Percentiles rank a stretch among this genome's conserved stretches.
Evolutionary conservation across 2,888 invertebrate species (phyloP).

Genomic region (Andricus curvator): DNA sequence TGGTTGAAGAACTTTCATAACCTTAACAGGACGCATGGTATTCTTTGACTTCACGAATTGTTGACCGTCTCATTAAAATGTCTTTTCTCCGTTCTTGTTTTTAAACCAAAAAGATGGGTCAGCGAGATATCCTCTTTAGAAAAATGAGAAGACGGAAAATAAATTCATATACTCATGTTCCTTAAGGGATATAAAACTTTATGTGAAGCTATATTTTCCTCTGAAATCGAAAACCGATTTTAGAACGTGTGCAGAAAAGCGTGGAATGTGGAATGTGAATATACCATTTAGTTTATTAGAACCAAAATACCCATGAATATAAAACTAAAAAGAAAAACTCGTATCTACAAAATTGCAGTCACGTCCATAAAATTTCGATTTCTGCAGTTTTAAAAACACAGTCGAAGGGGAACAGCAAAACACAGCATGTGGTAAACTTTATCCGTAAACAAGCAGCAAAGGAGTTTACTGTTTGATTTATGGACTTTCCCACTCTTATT

Average conservation of each 20-base stretch:
- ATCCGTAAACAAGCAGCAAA: slow-evolving; percentile 30
- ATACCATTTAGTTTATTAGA: not conserved
- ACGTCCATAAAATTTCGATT: slow-evolving; percentile 12
- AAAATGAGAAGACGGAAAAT: too few relatives aligned
- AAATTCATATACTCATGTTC: too few relatives aligned
- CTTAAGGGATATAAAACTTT: not conserved
- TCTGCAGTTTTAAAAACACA: slow-evolving; percentile 18
- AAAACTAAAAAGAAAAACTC: slow-evolving; percentile 5
- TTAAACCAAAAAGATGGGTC: too few relatives aligned
- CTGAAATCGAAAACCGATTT: not conserved
- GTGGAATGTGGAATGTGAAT: not conserved
- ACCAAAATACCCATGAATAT: not conserved
- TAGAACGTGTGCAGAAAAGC: not conserved
- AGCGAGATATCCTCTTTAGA: too few relatives aligned
- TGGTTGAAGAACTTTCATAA: too few relatives aligned
- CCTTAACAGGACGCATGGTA: too few relatives aligned
- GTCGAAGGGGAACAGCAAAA: slow-evolving; percentile 16
- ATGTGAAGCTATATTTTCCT: not conserved
- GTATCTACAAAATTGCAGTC: slow-evolving; percentile 5
- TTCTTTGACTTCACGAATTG: too few relatives aligned
- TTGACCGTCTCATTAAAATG: too few relatives aligned
- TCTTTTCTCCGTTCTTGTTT: too few relatives aligned
- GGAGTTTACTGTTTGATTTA: slow-evolving; percentile 28
- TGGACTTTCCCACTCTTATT: slow-evolving; percentile 27
- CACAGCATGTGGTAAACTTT: slow-evolving; percentile 26